Base-by-base conservation (phyloP, 2,888 invertebrate species). In the Drosophila emarginata region DNA sequence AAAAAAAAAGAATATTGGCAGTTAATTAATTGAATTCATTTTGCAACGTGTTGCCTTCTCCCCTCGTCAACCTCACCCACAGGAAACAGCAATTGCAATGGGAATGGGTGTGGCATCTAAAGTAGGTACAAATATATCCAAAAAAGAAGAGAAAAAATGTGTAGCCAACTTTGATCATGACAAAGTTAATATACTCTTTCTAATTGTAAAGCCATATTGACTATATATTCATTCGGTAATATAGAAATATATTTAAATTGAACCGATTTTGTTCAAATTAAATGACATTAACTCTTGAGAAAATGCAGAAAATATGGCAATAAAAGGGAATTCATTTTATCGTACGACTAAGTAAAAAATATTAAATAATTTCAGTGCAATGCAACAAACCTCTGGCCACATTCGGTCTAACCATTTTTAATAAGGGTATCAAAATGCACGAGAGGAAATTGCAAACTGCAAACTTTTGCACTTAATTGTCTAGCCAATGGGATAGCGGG, bases 11-110 rank as follows among this genome's bases (percentile, higher is more conserved):
- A 23, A 75, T 80, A 86, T 84, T 87, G 82, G 70, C 81, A 75
- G 85, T 74, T 82, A 82, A 82, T 82, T 82, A 82, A 82, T 82
- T 82, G 82, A 82, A 87, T 82, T 60, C 65, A 64, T 60, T 59
- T 28, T 76, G 77, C 74, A 71, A 79, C 77, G 79, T 79, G 77
- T 77, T 79, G 79, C 77, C 39, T 14, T n/a, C 37, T 37, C 45
- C 45, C 11, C 45, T 45, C 39, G 6, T 61, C 62, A 72, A 66
- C 72, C 66, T 21, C 9, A 0, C 40, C 2, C 50, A 37, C 50
- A 37, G 26, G 50, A 61, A 39, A 45, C 58, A 57, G 59, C 52
- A 64, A 60, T 61, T 74, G 58, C 66, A 56, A 32, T 40, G 36
- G 28, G 18, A 21, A 45, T 45, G 45, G 45, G 45, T 12, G 45